These are phyloP conservation scores for Brachionus rotundiformis DNA, from an alignment of 1,140 invertebrate species.

Conservation along the genomic window DNA sequence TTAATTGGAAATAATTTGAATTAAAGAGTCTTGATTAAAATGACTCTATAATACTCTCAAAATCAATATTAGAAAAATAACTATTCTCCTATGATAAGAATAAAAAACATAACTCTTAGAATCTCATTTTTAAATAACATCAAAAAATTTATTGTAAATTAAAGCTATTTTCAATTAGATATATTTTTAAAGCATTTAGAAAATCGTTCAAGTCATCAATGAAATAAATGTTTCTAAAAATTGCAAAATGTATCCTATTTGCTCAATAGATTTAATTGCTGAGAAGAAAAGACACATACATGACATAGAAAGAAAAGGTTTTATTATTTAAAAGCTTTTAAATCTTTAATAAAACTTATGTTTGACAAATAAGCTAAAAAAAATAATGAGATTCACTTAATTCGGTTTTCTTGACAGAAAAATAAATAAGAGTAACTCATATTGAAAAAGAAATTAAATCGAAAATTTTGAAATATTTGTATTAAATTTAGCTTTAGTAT, in stretches of 20 bases:
- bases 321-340: neutral
- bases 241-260: neutral
- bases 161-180: neutral
- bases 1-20: no score
- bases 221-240: neutral
- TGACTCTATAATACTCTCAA: no score
- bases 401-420: neutral
- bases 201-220: neutral
- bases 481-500: no score
- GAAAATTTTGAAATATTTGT: no score
- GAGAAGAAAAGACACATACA: neutral
- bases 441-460: no score
- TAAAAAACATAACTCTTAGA: no score
- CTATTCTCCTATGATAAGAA: no score
- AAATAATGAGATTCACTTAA: neutral
- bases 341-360: neutral
- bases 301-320: neutral
- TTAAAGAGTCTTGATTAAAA: no score
- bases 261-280: neutral
- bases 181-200: neutral
- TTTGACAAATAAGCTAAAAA: neutral
- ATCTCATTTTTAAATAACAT: neutral
- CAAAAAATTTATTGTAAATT: neutral
- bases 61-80: no score
- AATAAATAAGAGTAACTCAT: no score